These are phyloP conservation scores for Grammomys surdaster DNA, from an alignment of 2,113 vertebrate species.

Conservation along the genomic window DNA sequence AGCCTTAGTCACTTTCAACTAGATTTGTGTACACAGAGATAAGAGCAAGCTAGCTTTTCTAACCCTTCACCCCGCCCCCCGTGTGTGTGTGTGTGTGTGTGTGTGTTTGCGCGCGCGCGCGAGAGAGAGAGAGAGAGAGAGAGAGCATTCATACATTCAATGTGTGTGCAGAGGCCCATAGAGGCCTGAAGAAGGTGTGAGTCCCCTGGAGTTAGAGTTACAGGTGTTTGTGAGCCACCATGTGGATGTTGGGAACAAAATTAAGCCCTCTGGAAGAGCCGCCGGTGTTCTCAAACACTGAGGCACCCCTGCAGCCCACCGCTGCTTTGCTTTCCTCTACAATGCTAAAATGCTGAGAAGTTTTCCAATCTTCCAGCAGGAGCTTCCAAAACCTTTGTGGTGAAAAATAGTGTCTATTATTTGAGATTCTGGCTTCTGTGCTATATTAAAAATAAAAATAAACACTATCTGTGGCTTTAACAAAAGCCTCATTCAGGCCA, in stretches of 20 bases:
- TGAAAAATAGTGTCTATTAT: neutral
- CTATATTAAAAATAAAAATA: neutral
- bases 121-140: too few species aligned
- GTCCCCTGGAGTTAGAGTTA: neutral
- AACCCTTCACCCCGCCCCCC: fast-evolving
- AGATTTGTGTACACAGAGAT: neutral
- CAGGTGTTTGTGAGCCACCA: neutral
- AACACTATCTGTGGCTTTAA: neutral
- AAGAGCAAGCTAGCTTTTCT: neutral
- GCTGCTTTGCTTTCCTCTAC: neutral
- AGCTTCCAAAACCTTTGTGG: neutral
- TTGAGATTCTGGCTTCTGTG: neutral
- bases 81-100: neutral
- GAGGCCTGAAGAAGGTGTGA: neutral
- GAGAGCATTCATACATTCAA: neutral
- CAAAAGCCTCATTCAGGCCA: neutral
- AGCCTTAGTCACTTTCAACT: neutral
- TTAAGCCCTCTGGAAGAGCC: neutral
- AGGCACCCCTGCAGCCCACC: too few species aligned
- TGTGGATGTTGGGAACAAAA: too few species aligned
- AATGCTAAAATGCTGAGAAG: neutral
- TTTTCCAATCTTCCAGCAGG: neutral
- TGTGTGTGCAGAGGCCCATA: neutral
- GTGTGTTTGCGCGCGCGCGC: neutral
- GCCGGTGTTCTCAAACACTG: neutral